Evolutionary conservation across 2,888 invertebrate species (phyloP).

Genomic region (Epirrhoe tristata): DNA sequence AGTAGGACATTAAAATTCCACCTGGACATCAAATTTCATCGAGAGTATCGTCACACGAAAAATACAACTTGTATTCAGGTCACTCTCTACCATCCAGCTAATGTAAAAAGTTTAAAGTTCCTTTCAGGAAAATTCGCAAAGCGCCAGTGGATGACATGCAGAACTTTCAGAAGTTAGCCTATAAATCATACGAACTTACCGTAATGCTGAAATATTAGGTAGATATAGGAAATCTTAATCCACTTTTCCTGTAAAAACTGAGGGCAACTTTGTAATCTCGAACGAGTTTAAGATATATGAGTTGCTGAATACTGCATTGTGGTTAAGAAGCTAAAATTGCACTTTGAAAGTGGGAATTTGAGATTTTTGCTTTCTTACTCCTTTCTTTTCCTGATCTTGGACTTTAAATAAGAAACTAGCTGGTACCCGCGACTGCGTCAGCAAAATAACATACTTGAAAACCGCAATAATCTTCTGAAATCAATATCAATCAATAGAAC

Average conservation of each 20-base stretch:
- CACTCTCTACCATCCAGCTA: constrained; percentile 64
- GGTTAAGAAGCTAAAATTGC: constrained; percentile 29
- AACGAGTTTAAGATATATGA: constrained; percentile 70
- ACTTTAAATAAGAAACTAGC: constrained; percentile 17
- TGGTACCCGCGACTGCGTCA: too few relatives aligned
- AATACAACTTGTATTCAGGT: constrained; percentile 47
- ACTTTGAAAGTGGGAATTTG: constrained; percentile 34
- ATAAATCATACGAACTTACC: constrained; percentile 79
- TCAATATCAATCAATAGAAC: too few relatives aligned
- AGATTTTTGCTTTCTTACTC: constrained; percentile 17
- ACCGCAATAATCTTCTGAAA: too few relatives aligned
- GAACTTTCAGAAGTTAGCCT: constrained; percentile 77
- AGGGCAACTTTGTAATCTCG: constrained; percentile 71
- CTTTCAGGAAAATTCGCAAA: constrained; percentile 70
- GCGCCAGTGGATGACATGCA: constrained; percentile 80
- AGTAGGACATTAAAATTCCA: constrained; percentile 21
- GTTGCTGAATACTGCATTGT: constrained; percentile 32
- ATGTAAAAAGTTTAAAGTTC: constrained; percentile 79
- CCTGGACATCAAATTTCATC: constrained; percentile 10
- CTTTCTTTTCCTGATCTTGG: constrained; percentile 12
- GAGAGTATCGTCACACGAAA: constrained; percentile 22
- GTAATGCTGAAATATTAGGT: constrained; percentile 77
- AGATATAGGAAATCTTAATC: constrained; percentile 80
- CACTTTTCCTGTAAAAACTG: constrained; percentile 77
- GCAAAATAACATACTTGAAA: too few relatives aligned